Evolutionary conservation across 2,797 vertebrate genomes (phyloP).

Genomic region (Sus cebifrons): DNA sequence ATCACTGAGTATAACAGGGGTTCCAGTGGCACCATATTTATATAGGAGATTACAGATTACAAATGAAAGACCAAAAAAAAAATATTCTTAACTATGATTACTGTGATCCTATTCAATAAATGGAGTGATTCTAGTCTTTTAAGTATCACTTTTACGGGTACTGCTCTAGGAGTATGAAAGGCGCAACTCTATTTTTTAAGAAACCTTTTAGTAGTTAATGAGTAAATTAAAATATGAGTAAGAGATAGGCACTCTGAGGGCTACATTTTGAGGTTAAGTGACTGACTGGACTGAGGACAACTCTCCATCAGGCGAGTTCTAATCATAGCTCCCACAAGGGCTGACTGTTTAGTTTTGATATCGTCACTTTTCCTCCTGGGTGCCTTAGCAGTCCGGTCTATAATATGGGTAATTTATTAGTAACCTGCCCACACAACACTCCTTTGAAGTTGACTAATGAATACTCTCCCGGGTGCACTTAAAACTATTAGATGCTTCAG

Average conservation of each 20-base stretch:
- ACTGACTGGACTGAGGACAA: neutral
- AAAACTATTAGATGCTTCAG: slow-evolving; percentile 54
- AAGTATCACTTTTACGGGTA: neutral
- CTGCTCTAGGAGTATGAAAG: neutral
- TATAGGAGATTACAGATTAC: neutral
- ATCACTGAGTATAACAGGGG: neutral
- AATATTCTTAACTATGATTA: neutral
- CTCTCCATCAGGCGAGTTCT: neutral
- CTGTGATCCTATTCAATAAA: neutral
- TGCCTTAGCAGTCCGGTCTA: slow-evolving; percentile 70
- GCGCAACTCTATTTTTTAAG: neutral
- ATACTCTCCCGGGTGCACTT: slow-evolving; percentile 54
- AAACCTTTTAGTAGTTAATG: neutral
- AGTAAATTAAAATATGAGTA: neutral
- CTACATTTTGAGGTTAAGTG: neutral
- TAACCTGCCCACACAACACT: slow-evolving; percentile 61
- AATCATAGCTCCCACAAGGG: slow-evolving; percentile 36
- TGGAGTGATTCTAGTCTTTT: slow-evolving; percentile 36
- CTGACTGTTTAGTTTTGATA: slow-evolving; percentile 7
- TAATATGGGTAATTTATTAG: slow-evolving; percentile 77
- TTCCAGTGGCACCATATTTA: neutral
- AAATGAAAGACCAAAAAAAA: neutral
- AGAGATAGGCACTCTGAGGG: neutral
- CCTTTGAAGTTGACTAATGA: slow-evolving; percentile 84
- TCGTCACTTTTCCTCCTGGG: slow-evolving; percentile 34